Conservation (phyloP, 2,888 invertebrate species). For the Hemaris fuciformis region DNA sequence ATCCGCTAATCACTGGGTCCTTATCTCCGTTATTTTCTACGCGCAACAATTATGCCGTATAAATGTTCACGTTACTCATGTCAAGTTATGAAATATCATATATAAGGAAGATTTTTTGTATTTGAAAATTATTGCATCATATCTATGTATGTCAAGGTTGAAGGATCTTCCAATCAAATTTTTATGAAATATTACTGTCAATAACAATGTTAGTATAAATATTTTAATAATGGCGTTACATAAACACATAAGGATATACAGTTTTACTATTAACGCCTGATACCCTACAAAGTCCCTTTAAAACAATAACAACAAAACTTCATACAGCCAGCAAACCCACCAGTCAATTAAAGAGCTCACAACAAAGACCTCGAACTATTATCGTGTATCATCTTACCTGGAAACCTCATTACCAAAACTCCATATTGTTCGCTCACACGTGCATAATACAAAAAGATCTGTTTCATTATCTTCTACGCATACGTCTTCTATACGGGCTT, state of each 20-base stretch:
- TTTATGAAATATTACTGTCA: neutral
- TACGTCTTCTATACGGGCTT: constrained; percentile 59
- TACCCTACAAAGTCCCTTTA: neutral
- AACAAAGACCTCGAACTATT: constrained; percentile 4
- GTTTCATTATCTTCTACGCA: constrained; percentile 65
- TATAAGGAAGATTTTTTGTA: neutral
- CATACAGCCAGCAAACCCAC: neutral
- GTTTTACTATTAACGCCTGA: neutral
- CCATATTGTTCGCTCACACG: constrained; percentile 72
- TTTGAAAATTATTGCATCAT: neutral
- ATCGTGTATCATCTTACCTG: constrained; percentile 9
- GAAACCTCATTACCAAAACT: constrained; percentile 27
- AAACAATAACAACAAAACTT: neutral
- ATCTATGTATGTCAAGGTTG: neutral
- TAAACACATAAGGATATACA: too few species aligned
- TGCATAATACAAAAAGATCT: constrained; percentile 64
- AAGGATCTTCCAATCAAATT: too few species aligned
- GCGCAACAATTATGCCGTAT: neutral
- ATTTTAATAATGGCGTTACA: too few species aligned
- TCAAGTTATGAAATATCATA: neutral
- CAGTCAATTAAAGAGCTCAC: neutral
- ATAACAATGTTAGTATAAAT: too few species aligned
- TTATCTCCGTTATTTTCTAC: constrained; percentile 11
- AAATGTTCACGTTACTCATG: neutral
- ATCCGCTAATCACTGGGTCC: constrained; percentile 13